phyloP scores from a whole-genome alignment of 2,113 vertebrate genomes.

The Uria aalge region DNA sequence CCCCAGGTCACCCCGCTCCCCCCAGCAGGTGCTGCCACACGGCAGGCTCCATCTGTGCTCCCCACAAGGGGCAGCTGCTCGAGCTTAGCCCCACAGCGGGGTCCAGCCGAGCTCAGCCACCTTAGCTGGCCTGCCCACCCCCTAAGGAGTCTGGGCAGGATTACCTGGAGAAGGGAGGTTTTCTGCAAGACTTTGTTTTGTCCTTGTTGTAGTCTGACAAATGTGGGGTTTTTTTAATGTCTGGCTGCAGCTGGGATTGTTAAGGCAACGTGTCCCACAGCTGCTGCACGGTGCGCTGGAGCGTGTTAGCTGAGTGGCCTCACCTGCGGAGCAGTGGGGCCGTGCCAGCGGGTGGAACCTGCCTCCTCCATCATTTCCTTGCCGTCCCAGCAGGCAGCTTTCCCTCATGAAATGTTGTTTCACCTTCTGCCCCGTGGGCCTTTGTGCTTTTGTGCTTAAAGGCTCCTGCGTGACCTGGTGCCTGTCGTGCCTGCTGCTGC shows the following conservation, averaged over 20 bases:
- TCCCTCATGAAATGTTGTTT: background rate
- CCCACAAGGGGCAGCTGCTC: background rate
- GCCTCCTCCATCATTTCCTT: background rate
- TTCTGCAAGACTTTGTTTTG: background rate
- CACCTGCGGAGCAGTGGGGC: background rate
- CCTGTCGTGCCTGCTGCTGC: background rate
- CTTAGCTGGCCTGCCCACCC: background rate
- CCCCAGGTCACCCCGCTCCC: background rate
- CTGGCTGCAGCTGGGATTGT: background rate
- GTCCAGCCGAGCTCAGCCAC: background rate
- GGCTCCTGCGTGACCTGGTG: background rate
- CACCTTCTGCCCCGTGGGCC: background rate
- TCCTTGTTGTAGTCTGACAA: background rate
- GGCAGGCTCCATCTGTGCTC: background rate
- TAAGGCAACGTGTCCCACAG: background rate
- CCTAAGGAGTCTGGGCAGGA: background rate
- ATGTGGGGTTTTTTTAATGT: background rate
- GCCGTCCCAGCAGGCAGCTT: background rate
- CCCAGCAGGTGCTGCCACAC: background rate
- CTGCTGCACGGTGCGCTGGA: background rate
- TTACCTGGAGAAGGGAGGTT: background rate
- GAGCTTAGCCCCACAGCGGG: background rate
- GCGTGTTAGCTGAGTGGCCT: background rate
- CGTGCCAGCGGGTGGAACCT: background rate
- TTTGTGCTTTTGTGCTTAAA: background rate